Evolutionary conservation across 2,113 vertebrate species (phyloP).

Genomic region (Muntiacus reevesi): DNA sequence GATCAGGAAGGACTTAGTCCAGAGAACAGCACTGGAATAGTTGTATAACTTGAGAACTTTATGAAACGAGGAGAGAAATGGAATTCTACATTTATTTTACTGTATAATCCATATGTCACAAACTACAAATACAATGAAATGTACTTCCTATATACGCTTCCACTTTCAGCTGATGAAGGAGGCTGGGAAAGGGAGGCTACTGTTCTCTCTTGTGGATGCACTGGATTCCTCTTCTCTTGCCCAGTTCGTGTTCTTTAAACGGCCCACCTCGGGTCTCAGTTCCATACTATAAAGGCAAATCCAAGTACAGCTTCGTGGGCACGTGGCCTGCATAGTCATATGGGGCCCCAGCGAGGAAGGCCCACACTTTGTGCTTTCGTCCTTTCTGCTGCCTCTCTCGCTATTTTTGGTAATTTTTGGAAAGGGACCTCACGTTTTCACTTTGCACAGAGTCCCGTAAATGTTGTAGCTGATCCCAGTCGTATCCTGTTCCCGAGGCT

Average conservation of each 20-base stretch:
- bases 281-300: not conserved
- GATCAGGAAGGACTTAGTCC: not conserved
- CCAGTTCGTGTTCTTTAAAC: not conserved
- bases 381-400: not conserved
- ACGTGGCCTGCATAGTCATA: not conserved
- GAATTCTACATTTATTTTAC: not conserved
- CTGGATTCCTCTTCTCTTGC: not conserved
- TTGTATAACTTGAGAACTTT: not conserved
- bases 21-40: not conserved
- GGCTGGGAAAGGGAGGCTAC: fast-evolving
- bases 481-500: not conserved
- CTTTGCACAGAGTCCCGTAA: not conserved
- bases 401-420: not conserved
- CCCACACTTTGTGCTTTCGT: not conserved
- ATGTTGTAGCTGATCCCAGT: not conserved
- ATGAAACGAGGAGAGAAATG: not conserved
- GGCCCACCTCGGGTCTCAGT: not conserved
- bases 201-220: not conserved
- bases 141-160: not conserved
- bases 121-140: not conserved
- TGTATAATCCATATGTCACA: not conserved
- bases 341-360: not conserved
- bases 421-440: not conserved
- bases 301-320: not conserved
- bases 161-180: not conserved